Evolutionary conservation across 1,140 invertebrate species (phyloP), one percentile per base, ranked within the genome.

Genomic region (Caerostris extrusa): DNA sequence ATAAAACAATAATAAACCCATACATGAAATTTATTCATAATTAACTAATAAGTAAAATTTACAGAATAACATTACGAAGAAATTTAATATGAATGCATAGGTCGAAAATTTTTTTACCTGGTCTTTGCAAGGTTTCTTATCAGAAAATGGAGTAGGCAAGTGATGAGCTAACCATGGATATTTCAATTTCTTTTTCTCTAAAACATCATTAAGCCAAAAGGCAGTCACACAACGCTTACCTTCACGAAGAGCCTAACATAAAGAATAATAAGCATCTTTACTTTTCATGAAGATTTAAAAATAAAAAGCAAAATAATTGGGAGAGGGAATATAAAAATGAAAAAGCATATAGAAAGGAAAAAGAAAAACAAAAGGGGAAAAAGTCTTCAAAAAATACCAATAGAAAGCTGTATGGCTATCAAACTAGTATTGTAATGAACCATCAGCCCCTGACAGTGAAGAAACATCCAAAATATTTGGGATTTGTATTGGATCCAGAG

Each of bases 131-230:
- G 97, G 97, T 92, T 96, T 96, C 77, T 96, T 96, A 58, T 97
- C 96, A 87, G 97, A 97, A 96, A 98, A 98, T 19, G 98, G 97
- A 58, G 97, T 97, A 3, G 99, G 99, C 95, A 99, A 97, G 96
- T 99, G 99, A 60, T 99, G 96, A 5, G 98, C 98, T 95, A 98
- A 98, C 97, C 98, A 99, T 0, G 99, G 99, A 3, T 98, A 98
- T 91, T 97, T 95, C 95, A 99, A 97, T 95, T 98, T 98, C 95
- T 98, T 98, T 89, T 98, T 97, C 2, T 97, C 95, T 91, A 99
- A 97, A 56, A 98, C 97, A 96, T 99, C 99, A 94, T 98, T 98
- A 14, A 99, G 96, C 99, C 99, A 99, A 96, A 98, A 98, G 10
- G 98, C 97, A 7, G 98, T 99, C 6, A 99, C 98, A 95, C 98